These are phyloP conservation scores for Nematolebias whitei DNA, from an alignment of 2,113 vertebrate genomes.

Conservation along the genomic window DNA sequence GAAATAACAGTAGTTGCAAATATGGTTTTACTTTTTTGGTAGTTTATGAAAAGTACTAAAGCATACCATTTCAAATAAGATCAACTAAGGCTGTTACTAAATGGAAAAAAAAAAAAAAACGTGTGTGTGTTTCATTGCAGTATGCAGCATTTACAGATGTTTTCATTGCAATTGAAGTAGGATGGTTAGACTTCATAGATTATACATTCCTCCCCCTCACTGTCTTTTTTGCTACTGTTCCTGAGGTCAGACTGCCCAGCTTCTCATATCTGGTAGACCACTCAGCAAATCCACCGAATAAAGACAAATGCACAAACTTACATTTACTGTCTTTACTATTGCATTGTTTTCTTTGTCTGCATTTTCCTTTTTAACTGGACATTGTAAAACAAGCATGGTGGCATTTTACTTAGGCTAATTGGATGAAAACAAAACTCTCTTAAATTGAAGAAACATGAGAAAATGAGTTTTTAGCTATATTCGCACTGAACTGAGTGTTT, in stretches of 20 bases:
- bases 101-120: constrained; percentile 4
- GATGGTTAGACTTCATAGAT: constrained; percentile 29
- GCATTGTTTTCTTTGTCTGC: constrained; percentile 25
- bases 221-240: constrained; percentile 59
- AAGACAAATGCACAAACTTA: constrained; percentile 13
- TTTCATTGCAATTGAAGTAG: constrained; percentile 16
- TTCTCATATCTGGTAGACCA: constrained; percentile 66
- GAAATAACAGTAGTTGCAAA: neutral
- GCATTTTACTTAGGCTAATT: neutral
- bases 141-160: neutral
- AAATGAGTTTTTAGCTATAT: too few relatives aligned
- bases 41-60: neutral
- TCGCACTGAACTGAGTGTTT: too few relatives aligned
- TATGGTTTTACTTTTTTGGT: neutral
- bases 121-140: neutral
- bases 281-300: constrained; percentile 45
- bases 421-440: too few relatives aligned
- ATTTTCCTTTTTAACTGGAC: constrained; percentile 46
- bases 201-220: constrained; percentile 39
- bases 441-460: too few relatives aligned
- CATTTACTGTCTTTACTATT: constrained; percentile 23
- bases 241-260: constrained; percentile 39
- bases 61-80: neutral
- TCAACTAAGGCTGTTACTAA: constrained; percentile 1
- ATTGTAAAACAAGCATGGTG: constrained; percentile 9